Conservation (phyloP, 2,797 vertebrate genomes). For the Pseudochirops corinnae region DNA sequence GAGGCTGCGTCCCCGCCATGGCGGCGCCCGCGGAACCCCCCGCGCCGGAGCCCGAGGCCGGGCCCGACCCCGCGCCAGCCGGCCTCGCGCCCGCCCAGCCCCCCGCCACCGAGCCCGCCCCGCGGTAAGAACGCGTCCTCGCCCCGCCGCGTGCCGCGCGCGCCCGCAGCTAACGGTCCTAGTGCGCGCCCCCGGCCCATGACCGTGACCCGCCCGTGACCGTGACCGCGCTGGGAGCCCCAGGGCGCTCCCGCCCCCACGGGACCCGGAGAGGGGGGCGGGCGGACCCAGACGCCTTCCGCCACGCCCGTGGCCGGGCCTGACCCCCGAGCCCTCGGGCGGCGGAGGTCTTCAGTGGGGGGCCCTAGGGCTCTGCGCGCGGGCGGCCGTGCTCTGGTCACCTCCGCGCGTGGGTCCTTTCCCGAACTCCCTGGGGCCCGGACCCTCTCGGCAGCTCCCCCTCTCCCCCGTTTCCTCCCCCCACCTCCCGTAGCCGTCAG, state of each 20-base stretch:
- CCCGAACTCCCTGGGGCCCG: not conserved
- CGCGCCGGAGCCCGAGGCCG: slow-evolving; percentile 70
- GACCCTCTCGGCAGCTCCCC: not conserved
- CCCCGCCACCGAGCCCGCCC: slow-evolving; percentile 54
- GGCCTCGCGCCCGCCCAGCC: slow-evolving; percentile 54
- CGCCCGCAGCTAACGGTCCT: slow-evolving; percentile 31
- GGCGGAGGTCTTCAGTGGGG: not conserved
- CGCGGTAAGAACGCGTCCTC: slow-evolving; percentile 66
- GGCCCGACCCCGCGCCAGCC: slow-evolving; percentile 63
- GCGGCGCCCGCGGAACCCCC: slow-evolving; percentile 75
- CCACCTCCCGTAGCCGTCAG: not conserved
- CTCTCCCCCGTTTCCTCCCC: not conserved
- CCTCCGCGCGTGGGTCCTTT: slow-evolving; percentile 37
- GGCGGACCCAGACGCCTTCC: not conserved
- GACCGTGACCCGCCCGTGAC: not conserved
- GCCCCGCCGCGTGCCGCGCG: not conserved
- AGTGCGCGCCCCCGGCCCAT: not conserved
- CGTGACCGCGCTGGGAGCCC: not conserved
- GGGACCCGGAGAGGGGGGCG: not conserved
- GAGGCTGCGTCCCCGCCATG: slow-evolving; percentile 80
- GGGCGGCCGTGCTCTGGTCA: slow-evolving; percentile 27
- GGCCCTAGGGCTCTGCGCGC: not conserved
- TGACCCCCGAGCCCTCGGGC: not conserved
- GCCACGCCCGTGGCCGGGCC: not conserved
- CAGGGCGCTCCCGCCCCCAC: not conserved